Percentiles rank a stretch among this genome's conserved stretches.
Evolutionary conservation across 2,797 vertebrate genomes (phyloP).

Genomic region (Holocentrus rufus): DNA sequence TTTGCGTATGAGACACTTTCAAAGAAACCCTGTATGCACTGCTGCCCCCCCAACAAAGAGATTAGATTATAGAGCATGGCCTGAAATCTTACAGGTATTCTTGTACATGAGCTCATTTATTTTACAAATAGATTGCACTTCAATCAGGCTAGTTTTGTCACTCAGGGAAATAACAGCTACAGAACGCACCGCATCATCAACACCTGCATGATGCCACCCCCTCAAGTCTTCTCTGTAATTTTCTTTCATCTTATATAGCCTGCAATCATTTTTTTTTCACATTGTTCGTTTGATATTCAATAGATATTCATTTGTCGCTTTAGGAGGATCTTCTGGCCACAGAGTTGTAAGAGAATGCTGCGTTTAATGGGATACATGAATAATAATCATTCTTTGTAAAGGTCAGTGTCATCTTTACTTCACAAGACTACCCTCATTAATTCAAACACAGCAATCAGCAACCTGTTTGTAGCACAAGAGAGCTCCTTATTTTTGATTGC

Average conservation of each 20-base stretch:
- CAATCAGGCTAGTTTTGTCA: conserved; percentile 9
- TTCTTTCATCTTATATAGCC: background rate
- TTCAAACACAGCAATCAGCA: conserved; percentile 9
- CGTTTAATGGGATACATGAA: conserved; percentile 1
- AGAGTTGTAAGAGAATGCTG: background rate
- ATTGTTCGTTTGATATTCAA: background rate
- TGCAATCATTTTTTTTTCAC: background rate
- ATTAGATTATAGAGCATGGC: conserved; percentile 7
- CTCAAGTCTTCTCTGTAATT: background rate
- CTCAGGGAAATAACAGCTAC: conserved; percentile 19
- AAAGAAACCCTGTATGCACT: conserved; percentile 21
- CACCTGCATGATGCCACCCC: background rate
- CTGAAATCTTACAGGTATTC: background rate
- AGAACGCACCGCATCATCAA: background rate
- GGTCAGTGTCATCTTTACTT: conserved; percentile 9
- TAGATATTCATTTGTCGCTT: background rate
- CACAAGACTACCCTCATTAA: background rate
- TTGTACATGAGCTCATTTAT: conserved; percentile 15
- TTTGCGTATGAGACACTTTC: conserved; percentile 25
- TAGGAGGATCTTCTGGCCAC: background rate
- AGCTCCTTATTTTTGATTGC: conserved; percentile 4
- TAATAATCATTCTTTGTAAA: conserved; percentile 20
- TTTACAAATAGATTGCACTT: conserved; percentile 14
- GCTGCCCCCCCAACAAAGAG: conserved; percentile 11
- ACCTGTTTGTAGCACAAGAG: background rate